Evolutionary conservation across 1,140 invertebrate genomes (phyloP).

Genomic region (Drosophila prosaltans): DNA sequence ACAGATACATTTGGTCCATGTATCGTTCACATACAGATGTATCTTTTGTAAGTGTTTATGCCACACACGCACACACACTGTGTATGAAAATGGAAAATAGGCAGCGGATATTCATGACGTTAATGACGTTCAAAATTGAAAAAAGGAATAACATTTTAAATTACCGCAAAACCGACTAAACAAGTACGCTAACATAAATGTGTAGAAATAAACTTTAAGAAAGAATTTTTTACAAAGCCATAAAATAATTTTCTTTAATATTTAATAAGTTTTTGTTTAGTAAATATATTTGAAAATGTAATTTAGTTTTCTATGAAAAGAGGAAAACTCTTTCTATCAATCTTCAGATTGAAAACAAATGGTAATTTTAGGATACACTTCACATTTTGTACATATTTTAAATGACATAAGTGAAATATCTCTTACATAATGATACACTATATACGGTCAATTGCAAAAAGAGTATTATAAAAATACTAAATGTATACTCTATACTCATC

Average conservation of each 20-base stretch:
- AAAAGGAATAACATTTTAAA: constrained; percentile 26
- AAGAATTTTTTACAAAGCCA: no score
- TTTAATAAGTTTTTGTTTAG: no score
- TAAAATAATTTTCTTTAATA: no score
- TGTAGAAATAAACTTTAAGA: background rate
- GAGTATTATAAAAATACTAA: constrained; percentile 6
- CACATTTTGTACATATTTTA: background rate
- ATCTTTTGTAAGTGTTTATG: constrained; percentile 31
- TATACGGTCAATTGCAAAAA: constrained; percentile 3
- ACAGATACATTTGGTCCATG: constrained; percentile 22
- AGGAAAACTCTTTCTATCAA: no score
- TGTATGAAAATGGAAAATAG: constrained; percentile 54
- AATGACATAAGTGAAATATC: constrained; percentile 2
- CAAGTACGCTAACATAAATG: background rate
- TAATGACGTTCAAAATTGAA: constrained; percentile 46
- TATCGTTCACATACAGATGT: constrained; percentile 41
- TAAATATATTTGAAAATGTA: no score
- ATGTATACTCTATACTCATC: background rate
- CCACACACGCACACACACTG: constrained; percentile 15
- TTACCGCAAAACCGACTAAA: background rate
- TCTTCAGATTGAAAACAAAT: background rate
- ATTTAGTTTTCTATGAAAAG: no score
- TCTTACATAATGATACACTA: background rate
- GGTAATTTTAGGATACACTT: no score
- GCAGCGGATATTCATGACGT: constrained; percentile 57